Evolutionary conservation across 1,140 invertebrate species (phyloP).

Genomic region (Oscheius sp.): DNA sequence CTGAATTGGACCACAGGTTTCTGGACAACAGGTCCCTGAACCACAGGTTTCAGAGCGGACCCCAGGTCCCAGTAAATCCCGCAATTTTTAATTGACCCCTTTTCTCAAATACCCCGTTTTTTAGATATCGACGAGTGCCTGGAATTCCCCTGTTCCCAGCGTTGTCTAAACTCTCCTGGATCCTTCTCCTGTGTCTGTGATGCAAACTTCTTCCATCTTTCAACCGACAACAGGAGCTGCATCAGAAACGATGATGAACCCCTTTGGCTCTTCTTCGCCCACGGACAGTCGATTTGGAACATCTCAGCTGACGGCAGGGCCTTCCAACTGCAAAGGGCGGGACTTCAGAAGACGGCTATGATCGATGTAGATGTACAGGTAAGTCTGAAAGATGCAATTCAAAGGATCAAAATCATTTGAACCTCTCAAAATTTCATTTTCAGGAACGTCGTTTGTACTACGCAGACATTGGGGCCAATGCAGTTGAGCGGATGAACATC

Average conservation of each 20-base stretch:
- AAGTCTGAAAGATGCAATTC: not conserved
- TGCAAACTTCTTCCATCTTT: slow-evolving; percentile 62
- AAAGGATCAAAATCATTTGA: slow-evolving; percentile 1
- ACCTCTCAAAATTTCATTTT: too few relatives aligned
- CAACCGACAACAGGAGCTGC: slow-evolving; percentile 62
- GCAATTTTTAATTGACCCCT: not conserved
- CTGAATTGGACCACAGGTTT: slow-evolving; percentile 13
- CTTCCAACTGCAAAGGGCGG: slow-evolving; percentile 45
- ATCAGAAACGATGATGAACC: slow-evolving; percentile 34
- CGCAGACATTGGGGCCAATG: slow-evolving; percentile 46
- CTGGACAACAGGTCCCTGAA: too few relatives aligned
- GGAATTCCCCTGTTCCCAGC: slow-evolving; percentile 52
- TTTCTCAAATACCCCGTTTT: not conserved
- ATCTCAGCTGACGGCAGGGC: slow-evolving; percentile 47
- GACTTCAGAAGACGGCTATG: slow-evolving; percentile 53
- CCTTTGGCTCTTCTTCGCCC: slow-evolving; percentile 50
- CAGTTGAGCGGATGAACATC: slow-evolving; percentile 43
- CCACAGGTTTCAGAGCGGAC: too few relatives aligned
- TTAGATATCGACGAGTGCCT: slow-evolving; percentile 59
- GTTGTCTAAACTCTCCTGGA: slow-evolving; percentile 63
- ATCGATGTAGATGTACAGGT: slow-evolving; percentile 50
- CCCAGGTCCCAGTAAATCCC: not conserved
- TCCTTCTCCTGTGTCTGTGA: slow-evolving; percentile 63
- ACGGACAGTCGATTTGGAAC: slow-evolving; percentile 55
- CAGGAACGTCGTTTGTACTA: slow-evolving; percentile 43